Percentiles rank a stretch among this genome's conserved stretches.
These are phyloP conservation scores for Dasyurus viverrinus DNA, from an alignment of 2,113 vertebrate genomes.

Conservation along the genomic window DNA sequence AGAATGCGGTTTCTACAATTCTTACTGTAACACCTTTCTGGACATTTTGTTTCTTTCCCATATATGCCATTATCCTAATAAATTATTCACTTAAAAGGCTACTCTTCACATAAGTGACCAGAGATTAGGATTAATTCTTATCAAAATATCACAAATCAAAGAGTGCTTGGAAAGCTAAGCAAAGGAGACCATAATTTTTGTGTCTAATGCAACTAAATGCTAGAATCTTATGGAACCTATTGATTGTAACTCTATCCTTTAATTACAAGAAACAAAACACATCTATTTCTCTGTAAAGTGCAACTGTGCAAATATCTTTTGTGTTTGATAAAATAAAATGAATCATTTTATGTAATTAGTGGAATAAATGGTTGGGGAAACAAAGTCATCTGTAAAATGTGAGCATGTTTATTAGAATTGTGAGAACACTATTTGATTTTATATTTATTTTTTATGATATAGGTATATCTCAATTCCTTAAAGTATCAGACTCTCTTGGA, in stretches of 20 bases:
- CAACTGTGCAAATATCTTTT: conserved; percentile 34
- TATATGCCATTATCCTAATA: conserved; percentile 40
- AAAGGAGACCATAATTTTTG: conserved; percentile 4
- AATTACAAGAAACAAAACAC: conserved; percentile 62
- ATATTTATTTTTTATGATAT: conserved; percentile 25
- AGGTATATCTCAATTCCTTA: conserved; percentile 36
- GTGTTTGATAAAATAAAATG: conserved; percentile 1
- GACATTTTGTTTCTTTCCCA: conserved; percentile 21
- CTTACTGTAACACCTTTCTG: conserved; percentile 38
- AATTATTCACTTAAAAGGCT: conserved; percentile 54
- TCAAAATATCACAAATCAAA: conserved; percentile 39
- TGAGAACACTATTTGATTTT: background rate
- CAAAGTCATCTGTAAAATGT: background rate
- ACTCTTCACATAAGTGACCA: conserved; percentile 34
- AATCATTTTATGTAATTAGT: conserved; percentile 26
- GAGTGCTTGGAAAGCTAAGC: conserved; percentile 18
- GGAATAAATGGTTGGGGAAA: conserved; percentile 20
- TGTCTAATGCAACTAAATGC: conserved; percentile 38
- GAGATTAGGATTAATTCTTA: conserved; percentile 42
- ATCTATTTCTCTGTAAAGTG: conserved; percentile 56
- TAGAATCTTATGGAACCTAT: conserved; percentile 51
- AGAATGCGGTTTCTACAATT: background rate
- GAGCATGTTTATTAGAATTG: conserved; percentile 43
- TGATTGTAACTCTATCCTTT: conserved; percentile 64
- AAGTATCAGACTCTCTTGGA: background rate